These are phyloP conservation scores for Subacronicta megacephala DNA, from an alignment of 2,888 invertebrate genomes.

Conservation along the genomic window DNA sequence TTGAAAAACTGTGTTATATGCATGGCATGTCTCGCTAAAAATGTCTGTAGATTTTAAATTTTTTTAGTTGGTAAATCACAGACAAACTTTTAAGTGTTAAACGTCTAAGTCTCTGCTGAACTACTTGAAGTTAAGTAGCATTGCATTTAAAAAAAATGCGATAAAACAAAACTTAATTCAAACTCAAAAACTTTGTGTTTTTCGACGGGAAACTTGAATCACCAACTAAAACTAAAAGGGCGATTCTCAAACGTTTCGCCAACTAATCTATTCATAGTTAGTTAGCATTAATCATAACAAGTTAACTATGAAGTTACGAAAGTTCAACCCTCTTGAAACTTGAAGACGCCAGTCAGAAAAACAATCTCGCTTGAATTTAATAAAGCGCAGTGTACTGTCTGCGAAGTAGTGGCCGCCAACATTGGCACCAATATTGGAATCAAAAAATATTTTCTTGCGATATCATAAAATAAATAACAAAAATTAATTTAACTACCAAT, in stretches of 20 bases:
- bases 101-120: background rate
- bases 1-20: too few species aligned
- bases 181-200: background rate
- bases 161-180: slow-evolving; percentile 1
- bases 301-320: slow-evolving; percentile 56
- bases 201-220: slow-evolving; percentile 40
- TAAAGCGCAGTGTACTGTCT: slow-evolving; percentile 61
- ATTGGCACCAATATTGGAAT: slow-evolving; percentile 20
- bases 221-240: slow-evolving; percentile 43
- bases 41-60: too few species aligned
- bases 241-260: slow-evolving; percentile 43
- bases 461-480: background rate
- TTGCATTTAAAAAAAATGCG: background rate
- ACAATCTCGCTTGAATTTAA: slow-evolving; percentile 64
- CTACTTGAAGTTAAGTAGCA: background rate
- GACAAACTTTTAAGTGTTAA: too few species aligned
- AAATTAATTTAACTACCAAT: slow-evolving; percentile 6
- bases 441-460: too few species aligned
- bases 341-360: slow-evolving; percentile 55
- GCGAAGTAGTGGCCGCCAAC: slow-evolving; percentile 38
- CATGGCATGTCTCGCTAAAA: too few species aligned
- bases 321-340: slow-evolving; percentile 59
- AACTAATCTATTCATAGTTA: slow-evolving; percentile 62
- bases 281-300: slow-evolving; percentile 60
- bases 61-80: too few species aligned